Evolutionary conservation across 2,797 vertebrate species (phyloP).

Genomic region (Sitta carolinensis): DNA sequence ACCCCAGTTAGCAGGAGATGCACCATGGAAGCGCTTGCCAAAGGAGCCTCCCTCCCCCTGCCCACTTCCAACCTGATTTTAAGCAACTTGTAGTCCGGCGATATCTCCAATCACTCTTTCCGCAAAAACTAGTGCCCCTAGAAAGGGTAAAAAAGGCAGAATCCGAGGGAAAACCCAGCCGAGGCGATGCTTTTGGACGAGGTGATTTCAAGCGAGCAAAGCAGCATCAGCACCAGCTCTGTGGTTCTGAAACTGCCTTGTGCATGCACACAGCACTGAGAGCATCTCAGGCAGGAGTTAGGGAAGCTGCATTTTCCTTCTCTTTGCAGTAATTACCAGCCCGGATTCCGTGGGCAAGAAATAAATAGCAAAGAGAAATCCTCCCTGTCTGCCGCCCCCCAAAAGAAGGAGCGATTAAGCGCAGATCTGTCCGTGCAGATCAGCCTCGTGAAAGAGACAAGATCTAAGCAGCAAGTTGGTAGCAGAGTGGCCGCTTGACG

Average conservation of each 20-base stretch:
- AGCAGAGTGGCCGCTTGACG: slow-evolving; percentile 56
- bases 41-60: slow-evolving; percentile 68
- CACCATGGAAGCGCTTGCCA: slow-evolving; percentile 60
- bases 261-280: slow-evolving; percentile 59
- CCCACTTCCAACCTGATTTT: slow-evolving; percentile 71
- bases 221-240: slow-evolving; percentile 67
- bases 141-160: slow-evolving; percentile 56
- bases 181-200: slow-evolving; percentile 64
- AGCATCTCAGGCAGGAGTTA: slow-evolving; percentile 67
- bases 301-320: slow-evolving; percentile 54
- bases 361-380: slow-evolving; percentile 35
- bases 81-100: slow-evolving; percentile 55
- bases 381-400: slow-evolving; percentile 7
- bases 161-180: slow-evolving; percentile 57
- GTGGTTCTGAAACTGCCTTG: slow-evolving; percentile 66
- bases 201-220: slow-evolving; percentile 61
- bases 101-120: slow-evolving; percentile 37
- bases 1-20: slow-evolving; percentile 59
- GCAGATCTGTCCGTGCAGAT: slow-evolving; percentile 43
- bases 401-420: neutral
- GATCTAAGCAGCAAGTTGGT: slow-evolving; percentile 63
- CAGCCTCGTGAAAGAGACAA: slow-evolving; percentile 52
- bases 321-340: slow-evolving; percentile 64
- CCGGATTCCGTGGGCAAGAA: slow-evolving; percentile 63
- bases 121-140: slow-evolving; percentile 53